Evolutionary conservation across 2,888 invertebrate genomes (phyloP), one percentile per base, ranked within the genome.

Genomic region (Conomelus anceps): DNA sequence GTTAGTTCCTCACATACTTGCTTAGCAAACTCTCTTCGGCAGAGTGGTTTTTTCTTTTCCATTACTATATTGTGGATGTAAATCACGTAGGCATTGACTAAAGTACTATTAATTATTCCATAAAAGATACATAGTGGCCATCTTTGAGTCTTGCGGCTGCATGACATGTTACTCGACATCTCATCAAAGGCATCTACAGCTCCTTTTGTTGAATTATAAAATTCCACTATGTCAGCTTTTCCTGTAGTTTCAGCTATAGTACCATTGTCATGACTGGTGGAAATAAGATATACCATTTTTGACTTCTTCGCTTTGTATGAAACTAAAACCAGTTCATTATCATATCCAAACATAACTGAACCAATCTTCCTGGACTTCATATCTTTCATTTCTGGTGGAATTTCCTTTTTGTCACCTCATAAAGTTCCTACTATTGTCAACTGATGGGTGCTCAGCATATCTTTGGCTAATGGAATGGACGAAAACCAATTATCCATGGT

Each of bases 251-350:
- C 88, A 34, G 84, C 29, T 26, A 86, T 23, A 22, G 88, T 89
- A 17, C 88, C 89, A 84, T 87, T n/a, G 17, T 89, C 88, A 85
- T 89, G 89, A 88, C 85, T 88, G 0, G 89, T 89, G 26, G 89
- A 89, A 29, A 89, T 23, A 7, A 89, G 85, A 34, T 88, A 88
- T 22, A 89, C 88, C 88, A 88, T 89, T 85, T 89, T 23, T 20
- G n/a, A n/a, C n/a, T n/a, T n/a, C n/a, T n/a, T n/a, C 22, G 89
- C 87, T 26, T 89, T 89, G 84, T 89, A 89, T 86, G 89, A 89
- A 7, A 87, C 23, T 23, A 89, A 23, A 24, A 89, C 84, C 84
- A 89, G 23, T 22, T 89, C 89, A 17, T 89, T 89, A 34, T 89
- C 88, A 85, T 85, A 85, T 13, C 1, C 84, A 84, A 89, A 87